Base-by-base conservation (phyloP, 2,113 vertebrate species). In the Panthera tigris region DNA sequence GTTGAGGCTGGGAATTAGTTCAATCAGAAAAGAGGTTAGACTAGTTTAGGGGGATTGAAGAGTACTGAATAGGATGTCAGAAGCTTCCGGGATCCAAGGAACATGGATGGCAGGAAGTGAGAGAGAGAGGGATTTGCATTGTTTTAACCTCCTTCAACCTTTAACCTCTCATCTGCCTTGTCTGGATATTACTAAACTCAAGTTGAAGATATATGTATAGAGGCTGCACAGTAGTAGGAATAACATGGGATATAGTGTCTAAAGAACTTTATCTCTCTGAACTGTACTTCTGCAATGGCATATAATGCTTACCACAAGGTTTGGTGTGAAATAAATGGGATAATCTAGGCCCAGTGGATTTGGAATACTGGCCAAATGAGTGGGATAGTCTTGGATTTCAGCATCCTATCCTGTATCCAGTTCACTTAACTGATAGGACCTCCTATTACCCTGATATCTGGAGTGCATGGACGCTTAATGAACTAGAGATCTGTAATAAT, bases 191-290 rank as follows among this genome's bases (percentile, higher is more conserved):
- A 79, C 23, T 31, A 68, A 36, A 83, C 78, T 36, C 39, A 69
- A 41, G 83, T 13, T 29, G 57, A 97, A 69, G 41, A 27, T 36
- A 7, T 68, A 14, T 87, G 29, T 69, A 13, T 82, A n/a, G 66
- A 89, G 19, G 73, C 15, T 92, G 21, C 55, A 13, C 33, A 36
- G 68, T n/a, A 81, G 57, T 65, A 48, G 52, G 83, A 18, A 92
- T 88, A 93, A 57, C 13, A 25, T 45, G 68, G 73, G 39, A 39
- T 71, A 27, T 36, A 6, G 31, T 52, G 5, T 82, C 52, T 33
- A 11, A 97, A 94, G 82, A 93, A 45, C 39, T 97, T 57, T 23
- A 16, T 71, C 16, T 95, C 78, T 92, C 81, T 36, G 36, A 94
- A 80, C 39, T 48, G 0, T 66, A 19, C 27, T 29, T 87, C 66